phyloP scores from a whole-genome alignment of 30 jellyfish, hydroid and myxozoan genomes.

The Aurelia sp. region DNA sequence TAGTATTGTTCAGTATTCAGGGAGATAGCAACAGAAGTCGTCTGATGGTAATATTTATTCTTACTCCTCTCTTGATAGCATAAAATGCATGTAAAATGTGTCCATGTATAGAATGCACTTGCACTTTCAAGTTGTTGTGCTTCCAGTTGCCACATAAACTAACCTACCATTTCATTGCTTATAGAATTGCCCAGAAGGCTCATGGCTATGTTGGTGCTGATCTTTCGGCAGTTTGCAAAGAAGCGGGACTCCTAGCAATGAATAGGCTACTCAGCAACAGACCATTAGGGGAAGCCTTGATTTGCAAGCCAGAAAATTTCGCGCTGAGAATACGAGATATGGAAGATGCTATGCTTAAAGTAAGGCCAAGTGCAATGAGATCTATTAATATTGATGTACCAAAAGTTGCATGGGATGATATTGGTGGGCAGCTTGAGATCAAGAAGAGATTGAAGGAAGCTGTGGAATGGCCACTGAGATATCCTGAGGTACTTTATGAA shows the following conservation, averaged over 20 bases:
- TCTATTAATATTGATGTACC: slow-evolving; percentile 92
- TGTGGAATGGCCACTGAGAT: slow-evolving; percentile 96
- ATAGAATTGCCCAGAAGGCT: slow-evolving; percentile 65
- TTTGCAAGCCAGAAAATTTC: slow-evolving; percentile 7
- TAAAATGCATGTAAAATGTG: no score
- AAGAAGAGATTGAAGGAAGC: slow-evolving; percentile 82
- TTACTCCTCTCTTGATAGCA: no score
- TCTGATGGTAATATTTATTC: no score
- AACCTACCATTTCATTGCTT: background rate
- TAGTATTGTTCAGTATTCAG: no score
- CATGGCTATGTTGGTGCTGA: slow-evolving; percentile 99
- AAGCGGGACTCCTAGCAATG: slow-evolving; percentile 31
- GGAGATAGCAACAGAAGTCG: no score
- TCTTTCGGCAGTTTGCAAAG: slow-evolving; percentile 87
- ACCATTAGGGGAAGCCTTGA: background rate
- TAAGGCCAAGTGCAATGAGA: slow-evolving; percentile 94
- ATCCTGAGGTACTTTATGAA: slow-evolving; percentile 74
- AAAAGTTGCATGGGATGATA: slow-evolving; percentile 91
- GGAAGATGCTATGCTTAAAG: slow-evolving; percentile 74
- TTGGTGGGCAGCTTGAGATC: slow-evolving; percentile 93
- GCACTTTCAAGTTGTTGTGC: no score
- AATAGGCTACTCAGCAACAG: slow-evolving; percentile 5
- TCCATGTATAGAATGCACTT: no score
- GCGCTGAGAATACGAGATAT: slow-evolving; percentile 46
- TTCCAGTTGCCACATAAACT: background rate